phyloP scores from a whole-genome alignment of 2,113 vertebrate genomes.

The Taxidea taxus region DNA sequence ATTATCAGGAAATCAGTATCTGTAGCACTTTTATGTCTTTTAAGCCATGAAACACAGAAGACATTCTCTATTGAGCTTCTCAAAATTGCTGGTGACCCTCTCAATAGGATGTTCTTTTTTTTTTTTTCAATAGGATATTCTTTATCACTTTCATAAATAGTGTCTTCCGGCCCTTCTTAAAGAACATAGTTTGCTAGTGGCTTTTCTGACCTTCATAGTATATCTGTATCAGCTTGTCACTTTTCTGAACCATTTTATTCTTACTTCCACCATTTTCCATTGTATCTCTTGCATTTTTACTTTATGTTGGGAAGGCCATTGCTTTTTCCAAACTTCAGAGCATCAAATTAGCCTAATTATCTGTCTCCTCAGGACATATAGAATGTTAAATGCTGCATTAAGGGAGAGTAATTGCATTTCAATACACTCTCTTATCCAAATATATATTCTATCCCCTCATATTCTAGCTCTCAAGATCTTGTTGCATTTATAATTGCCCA shows the following conservation, averaged over 20 bases:
- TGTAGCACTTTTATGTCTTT: background rate
- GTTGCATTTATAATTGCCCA: background rate
- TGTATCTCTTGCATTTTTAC: background rate
- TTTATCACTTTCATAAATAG: background rate
- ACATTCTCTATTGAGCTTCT: background rate
- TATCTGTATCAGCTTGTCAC: rapidly evolving
- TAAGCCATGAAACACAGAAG: background rate
- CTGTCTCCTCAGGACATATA: no score
- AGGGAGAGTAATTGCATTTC: background rate
- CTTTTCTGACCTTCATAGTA: background rate
- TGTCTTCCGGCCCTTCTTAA: background rate
- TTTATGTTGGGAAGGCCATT: background rate
- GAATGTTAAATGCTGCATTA: background rate
- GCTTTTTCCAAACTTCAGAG: background rate
- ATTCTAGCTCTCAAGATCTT: background rate
- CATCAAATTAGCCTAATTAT: background rate
- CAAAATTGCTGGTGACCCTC: background rate
- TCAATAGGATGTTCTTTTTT: background rate
- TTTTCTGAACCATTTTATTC: background rate
- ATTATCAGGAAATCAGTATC: background rate
- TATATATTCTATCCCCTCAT: background rate
- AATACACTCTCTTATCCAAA: background rate
- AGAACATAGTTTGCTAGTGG: background rate
- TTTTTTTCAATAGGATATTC: background rate
- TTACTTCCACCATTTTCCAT: background rate